Base-by-base conservation (phyloP, 30 jellyfish, hydroid and myxozoan species). In the Clytia hemisphaerica region DNA sequence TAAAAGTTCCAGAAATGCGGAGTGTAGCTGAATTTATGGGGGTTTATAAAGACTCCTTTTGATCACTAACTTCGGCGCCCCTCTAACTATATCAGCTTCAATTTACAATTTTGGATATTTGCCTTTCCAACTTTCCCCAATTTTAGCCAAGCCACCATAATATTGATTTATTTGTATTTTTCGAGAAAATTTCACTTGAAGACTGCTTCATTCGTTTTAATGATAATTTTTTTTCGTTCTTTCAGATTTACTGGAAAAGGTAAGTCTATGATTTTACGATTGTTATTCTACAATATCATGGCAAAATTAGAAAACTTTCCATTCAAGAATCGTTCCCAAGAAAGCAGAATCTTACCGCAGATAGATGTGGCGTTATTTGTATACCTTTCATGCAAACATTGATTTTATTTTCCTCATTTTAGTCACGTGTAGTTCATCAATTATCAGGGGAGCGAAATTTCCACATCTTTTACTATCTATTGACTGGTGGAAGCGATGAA, bases 401-500 rank as follows among this genome's bases (percentile, higher is more conserved):
- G 7, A 26, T 45, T 16, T 10, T 14, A 6, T 21, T 25, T 21
- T 60, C 33, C 40, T 28, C 73, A 25, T 60, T 6, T 48, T 44
- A 89, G 98, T 89, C 98, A 19, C 90, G 98, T 4, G 98, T 89
- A 33, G 93, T 89, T 34, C 93, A 78, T 51, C 98, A 89, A 66
- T 77, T 93, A 6, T 16, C 67, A 0, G 98, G 95, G 4, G 98
- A 89, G 57, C 45, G 98, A 61, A 89, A 89, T 57, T 89, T 89
- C 33, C 98, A 89, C 49, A 61, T 81, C 4, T 89, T 89, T 72
- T 89, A 89, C 37, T 88, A 89, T 21, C 74, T 89, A 4, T 63
- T 89, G 1, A 73, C 74, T 29, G 98, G 98, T 10, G 88, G 89
- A 48, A 70, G 92, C 1, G 95, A 81, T 19, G 49, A 27, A 6